Evolutionary conservation across 2,113 vertebrate genomes (phyloP), one percentile per base, ranked within the genome.

Genomic region (Smithornis capensis): DNA sequence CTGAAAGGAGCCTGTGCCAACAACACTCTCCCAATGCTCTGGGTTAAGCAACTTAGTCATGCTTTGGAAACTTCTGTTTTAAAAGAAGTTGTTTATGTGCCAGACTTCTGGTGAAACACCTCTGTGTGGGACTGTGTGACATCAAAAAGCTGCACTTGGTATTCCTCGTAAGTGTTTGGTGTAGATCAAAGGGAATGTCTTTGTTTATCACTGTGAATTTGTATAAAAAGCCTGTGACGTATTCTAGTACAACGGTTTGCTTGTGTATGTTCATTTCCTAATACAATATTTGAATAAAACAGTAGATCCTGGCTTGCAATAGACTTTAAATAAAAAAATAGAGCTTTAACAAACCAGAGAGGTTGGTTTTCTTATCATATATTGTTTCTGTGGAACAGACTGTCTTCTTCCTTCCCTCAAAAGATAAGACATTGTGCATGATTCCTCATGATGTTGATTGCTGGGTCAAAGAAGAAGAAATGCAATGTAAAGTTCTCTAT

Each of bases 221-320:
- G 16, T 95, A 56, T 75, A 71, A 79, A 73, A 49, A 83, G 50
- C 53, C 89, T 40, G 86, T 95, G 83, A 50, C 42, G 78, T 7
- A 9, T 37, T 77, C 84, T 71, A 55, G 63, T 69, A 81, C 87
- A 80, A 56, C 0, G 0, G 24, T 90, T 91, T 65, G 60, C 52
- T 81, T 89, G 60, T 87, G 67, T 68, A 29, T 97, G 69, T 97
- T 97, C 91, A 94, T 97, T 98, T 97, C 59, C 86, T 89, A 89
- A 49, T 60, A 37, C 10, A 70, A 2, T 96, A 74, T 94, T 94
- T 87, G 65, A 97, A 87, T 93, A 92, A 76, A 96, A 45, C 42
- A 87, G 23, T 57, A 92, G 67, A 87, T 17, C 12, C 42, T 59
- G 33, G 7, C 63, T 96, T 89, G 40, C 52, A 63, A 1, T 31